Percentiles rank a stretch among this genome's conserved stretches.
Conservation (phyloP, 2,113 vertebrate genomes). For the Halcyon senegalensis region DNA sequence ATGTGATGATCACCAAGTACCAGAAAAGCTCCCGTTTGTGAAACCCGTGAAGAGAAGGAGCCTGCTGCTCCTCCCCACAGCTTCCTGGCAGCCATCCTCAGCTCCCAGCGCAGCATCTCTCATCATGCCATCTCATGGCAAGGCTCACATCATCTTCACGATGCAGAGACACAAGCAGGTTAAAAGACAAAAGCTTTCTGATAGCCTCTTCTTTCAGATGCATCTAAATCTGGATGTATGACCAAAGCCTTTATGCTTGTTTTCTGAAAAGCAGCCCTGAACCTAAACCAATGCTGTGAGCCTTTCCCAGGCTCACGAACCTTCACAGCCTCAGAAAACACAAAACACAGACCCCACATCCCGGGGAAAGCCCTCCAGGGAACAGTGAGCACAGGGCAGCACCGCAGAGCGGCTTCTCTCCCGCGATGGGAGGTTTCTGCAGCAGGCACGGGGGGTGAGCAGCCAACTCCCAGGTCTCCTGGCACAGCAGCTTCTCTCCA, state of each 20-base stretch:
- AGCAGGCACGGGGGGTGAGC: rapidly evolving
- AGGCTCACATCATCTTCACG: not conserved
- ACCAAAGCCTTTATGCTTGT: not conserved
- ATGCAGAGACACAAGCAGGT: not conserved
- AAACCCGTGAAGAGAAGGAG: slow-evolving; percentile 19
- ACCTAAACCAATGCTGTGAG: not conserved
- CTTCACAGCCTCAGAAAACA: not conserved
- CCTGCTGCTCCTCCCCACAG: not conserved
- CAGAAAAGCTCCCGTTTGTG: slow-evolving; percentile 47
- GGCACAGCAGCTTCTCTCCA: not conserved
- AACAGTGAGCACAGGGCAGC: not conserved
- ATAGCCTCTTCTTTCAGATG: not conserved
- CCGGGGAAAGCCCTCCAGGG: not conserved
- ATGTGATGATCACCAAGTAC: slow-evolving; percentile 43
- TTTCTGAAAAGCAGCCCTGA: not conserved
- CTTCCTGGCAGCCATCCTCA: not conserved
- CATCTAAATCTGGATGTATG: not conserved
- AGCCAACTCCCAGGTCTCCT: not conserved
- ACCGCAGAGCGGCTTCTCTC: not conserved
- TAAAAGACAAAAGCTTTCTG: not conserved
- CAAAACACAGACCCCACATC: not conserved
- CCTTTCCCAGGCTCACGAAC: not conserved
- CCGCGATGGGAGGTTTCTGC: not conserved
- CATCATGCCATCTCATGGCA: not conserved
- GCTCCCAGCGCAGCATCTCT: not conserved